Evolutionary conservation across 2,797 vertebrate genomes (phyloP).

Genomic region (Hipposideros larvatus): DNA sequence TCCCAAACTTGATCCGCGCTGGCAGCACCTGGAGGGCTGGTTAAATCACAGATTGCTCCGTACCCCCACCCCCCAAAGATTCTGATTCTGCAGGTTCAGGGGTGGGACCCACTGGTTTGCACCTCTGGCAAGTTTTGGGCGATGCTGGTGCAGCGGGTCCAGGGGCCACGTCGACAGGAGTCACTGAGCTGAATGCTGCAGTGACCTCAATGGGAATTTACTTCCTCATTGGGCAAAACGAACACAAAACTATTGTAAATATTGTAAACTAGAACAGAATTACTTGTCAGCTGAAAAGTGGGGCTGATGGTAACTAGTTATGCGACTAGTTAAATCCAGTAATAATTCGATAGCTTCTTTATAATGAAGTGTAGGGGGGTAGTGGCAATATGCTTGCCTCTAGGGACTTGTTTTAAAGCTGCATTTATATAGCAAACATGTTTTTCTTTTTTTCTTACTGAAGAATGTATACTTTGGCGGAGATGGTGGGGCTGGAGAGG

Average conservation of each 20-base stretch:
- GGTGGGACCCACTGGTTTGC: accelerated
- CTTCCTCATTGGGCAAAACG: neutral
- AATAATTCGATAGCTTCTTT: neutral
- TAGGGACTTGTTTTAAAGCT: neutral
- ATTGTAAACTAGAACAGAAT: neutral
- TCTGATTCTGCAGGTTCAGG: accelerated
- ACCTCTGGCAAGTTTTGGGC: neutral
- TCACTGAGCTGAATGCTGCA: neutral
- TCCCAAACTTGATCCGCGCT: neutral
- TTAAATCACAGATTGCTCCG: accelerated
- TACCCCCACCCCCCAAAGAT: accelerated
- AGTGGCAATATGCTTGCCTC: too few relatives aligned
- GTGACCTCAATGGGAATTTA: accelerated
- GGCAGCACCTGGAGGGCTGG: neutral
- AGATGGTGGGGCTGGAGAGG: neutral
- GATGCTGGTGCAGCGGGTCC: too few relatives aligned
- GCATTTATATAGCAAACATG: neutral
- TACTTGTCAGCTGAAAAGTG: too few relatives aligned
- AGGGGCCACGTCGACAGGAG: neutral
- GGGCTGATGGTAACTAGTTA: accelerated
- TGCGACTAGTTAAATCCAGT: too few relatives aligned
- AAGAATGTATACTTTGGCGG: accelerated
- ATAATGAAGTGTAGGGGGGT: neutral
- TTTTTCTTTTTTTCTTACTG: neutral
- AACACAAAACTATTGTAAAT: accelerated